Conservation (phyloP, 2,113 vertebrate species). For the Chaetops frenatus region DNA sequence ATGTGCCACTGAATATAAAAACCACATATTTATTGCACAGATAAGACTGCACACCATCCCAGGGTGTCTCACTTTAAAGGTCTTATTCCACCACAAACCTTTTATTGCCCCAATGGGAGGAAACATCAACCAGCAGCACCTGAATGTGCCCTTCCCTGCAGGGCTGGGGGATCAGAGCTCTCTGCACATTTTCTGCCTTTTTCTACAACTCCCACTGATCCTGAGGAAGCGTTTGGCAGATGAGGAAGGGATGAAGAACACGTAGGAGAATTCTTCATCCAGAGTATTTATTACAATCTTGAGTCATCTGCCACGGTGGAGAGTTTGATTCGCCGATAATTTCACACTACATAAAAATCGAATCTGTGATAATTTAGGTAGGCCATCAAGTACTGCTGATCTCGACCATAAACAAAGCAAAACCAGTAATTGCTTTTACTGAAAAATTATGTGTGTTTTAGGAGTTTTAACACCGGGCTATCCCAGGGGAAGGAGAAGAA, state of each 20-base stretch:
- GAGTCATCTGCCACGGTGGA: neutral
- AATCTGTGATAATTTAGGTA: constrained; percentile 6
- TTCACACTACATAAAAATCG: constrained; percentile 33
- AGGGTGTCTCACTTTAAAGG: neutral
- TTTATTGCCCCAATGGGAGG: neutral
- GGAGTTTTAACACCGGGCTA: neutral
- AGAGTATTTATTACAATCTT: neutral
- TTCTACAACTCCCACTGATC: neutral
- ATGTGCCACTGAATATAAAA: neutral
- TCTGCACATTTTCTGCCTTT: neutral
- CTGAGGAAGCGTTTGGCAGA: neutral
- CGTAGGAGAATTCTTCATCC: neutral
- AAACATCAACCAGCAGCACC: neutral
- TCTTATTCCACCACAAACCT: neutral
- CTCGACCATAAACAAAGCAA: constrained; percentile 21
- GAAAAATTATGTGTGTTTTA: neutral
- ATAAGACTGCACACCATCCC: neutral
- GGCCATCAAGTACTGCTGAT: constrained; percentile 1
- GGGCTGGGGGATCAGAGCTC: neutral
- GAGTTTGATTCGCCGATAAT: neutral
- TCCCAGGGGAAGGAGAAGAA: neutral
- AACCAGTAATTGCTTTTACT: constrained; percentile 17
- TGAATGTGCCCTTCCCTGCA: neutral
- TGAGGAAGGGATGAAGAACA: neutral
- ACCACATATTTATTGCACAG: neutral